Evolutionary conservation across 2,888 invertebrate genomes (phyloP).

Genomic region (Mylabris sibirica): DNA sequence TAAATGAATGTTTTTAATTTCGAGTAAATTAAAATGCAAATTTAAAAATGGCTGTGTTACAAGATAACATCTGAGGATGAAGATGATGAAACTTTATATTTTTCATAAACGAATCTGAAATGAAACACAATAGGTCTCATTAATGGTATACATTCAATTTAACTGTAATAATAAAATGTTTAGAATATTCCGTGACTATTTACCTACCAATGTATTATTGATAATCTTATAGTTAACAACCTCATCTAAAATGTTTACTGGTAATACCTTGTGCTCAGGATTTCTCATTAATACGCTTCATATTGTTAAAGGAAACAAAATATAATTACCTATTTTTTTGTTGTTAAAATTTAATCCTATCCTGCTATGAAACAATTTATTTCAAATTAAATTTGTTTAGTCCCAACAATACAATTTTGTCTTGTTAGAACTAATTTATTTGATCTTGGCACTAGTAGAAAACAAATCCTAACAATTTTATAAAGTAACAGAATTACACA

Average conservation of each 20-base stretch:
- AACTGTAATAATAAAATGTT: background rate
- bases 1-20: too few species aligned
- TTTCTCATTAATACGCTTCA: background rate
- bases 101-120: background rate
- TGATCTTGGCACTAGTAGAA: background rate
- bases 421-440: background rate
- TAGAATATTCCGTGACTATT: background rate
- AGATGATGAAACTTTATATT: background rate
- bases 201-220: slow-evolving; percentile 5
- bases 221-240: slow-evolving; percentile 8
- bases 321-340: background rate
- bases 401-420: background rate
- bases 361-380: background rate
- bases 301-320: background rate
- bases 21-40: too few species aligned
- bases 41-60: too few species aligned
- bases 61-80: too few species aligned
- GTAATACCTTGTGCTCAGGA: background rate
- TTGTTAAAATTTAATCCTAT: background rate
- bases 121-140: slow-evolving; percentile 1
- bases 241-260: slow-evolving; percentile 2
- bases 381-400: background rate
- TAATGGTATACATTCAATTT: background rate
- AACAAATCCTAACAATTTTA: background rate
- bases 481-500: background rate